Conservation (phyloP, 1,140 invertebrate species). For the Drosophila littoralis region DNA sequence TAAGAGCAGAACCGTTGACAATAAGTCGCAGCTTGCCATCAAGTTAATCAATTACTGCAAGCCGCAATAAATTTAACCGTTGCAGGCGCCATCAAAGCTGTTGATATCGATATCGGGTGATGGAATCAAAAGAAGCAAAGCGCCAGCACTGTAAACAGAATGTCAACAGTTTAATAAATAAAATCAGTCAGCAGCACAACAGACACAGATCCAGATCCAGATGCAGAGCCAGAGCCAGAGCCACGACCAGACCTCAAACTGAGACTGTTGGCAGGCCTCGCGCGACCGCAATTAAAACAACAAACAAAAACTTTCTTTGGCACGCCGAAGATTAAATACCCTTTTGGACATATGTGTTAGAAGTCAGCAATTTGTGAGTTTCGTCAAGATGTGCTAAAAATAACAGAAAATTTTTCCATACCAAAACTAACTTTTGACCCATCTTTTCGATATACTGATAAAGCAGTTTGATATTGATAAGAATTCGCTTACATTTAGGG, state of each 20-base stretch:
- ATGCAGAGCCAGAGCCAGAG: slow-evolving; percentile 21
- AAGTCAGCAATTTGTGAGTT: too few relatives aligned
- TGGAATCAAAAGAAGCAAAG: slow-evolving; percentile 53
- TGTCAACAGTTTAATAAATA: slow-evolving; percentile 82
- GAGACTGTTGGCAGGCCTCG: slow-evolving; percentile 36
- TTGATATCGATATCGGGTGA: slow-evolving; percentile 60
- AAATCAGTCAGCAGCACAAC: slow-evolving; percentile 65
- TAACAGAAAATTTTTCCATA: too few relatives aligned
- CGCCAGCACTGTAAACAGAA: slow-evolving; percentile 44
- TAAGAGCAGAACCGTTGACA: slow-evolving; percentile 18
- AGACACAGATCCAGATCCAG: slow-evolving; percentile 21
- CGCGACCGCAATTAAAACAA: slow-evolving; percentile 68
- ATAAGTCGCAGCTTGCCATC: slow-evolving; percentile 42
- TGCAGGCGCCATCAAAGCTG: slow-evolving; percentile 60
- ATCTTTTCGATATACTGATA: too few relatives aligned
- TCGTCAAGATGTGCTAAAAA: too few relatives aligned
- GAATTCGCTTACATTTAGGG: too few relatives aligned
- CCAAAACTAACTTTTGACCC: too few relatives aligned
- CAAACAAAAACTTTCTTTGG: too few relatives aligned
- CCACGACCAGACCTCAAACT: slow-evolving; percentile 12
- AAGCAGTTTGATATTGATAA: too few relatives aligned
- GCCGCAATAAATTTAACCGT: slow-evolving; percentile 63
- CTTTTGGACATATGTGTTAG: too few relatives aligned
- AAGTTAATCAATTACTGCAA: slow-evolving; percentile 54
- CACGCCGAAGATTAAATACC: too few relatives aligned